Base-by-base conservation (phyloP, 2,888 invertebrate species). In the Priapulus caudatus region DNA sequence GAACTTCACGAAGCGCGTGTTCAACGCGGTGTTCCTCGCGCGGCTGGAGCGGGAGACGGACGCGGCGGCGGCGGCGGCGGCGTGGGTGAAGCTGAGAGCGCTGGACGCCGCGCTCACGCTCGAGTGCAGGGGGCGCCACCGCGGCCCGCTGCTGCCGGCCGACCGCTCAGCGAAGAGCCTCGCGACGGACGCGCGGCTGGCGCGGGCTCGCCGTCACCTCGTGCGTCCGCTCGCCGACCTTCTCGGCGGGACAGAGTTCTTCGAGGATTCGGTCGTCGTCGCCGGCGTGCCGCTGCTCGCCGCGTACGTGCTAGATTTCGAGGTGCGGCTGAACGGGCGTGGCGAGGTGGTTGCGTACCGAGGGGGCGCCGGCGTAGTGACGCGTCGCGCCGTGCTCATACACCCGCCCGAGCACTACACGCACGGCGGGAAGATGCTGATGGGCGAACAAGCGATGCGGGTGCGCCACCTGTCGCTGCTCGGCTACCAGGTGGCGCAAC, bases 351-450 rank as follows among this genome's bases (percentile, higher is more conserved):
- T 43, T 2, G 44, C 49, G 2, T 20, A 47, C 1, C 52, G 54
- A 3, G 47, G 53, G 1, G 56, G 57, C 2, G n/a, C n/a, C n/a
- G n/a, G n/a, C n/a, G n/a, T n/a, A n/a, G n/a, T n/a, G n/a, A n/a
- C 24, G 48, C 18, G 54, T 58, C 19, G 61, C 43, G 81, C 79
- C 1, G 59, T 83, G 33, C 66, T 83, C 50, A 75, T 83, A 52
- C 75, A 80, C 64, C 68, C 80, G 51, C 81, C 82, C 1, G 81
- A 83, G 57, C 78, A 82, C 66, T 82, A 77, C 66, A 80, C 80
- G 64, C 74, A 75, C 44, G 75, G 77, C 54, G 75, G 75, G 44
- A 68, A 71, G 45, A 69, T 74, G 49, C 66, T 83, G 20, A 72
- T 79, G 58, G 83, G 83, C 1, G 76, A 79, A 20, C 81, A 81